Evolutionary conservation across 2,797 vertebrate genomes (phyloP).

Genomic region (Pangasius macronema): DNA sequence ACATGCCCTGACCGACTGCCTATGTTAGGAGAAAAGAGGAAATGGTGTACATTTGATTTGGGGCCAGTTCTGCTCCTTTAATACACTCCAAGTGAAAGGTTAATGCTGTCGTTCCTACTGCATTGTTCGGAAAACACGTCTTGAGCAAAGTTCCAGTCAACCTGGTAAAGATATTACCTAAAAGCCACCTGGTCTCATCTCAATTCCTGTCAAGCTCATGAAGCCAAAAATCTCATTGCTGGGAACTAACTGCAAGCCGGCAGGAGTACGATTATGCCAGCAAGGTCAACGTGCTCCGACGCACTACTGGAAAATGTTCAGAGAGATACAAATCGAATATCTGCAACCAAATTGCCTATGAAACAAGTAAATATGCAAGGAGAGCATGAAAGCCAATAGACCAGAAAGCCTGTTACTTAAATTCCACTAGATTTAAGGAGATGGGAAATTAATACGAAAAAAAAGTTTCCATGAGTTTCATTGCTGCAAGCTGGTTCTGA

Average conservation of each 20-base stretch:
- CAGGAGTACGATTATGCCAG: background rate
- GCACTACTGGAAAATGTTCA: background rate
- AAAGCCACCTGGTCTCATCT: conserved; percentile 4
- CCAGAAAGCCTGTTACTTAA: background rate
- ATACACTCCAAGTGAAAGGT: background rate
- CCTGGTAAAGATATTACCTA: conserved; percentile 7
- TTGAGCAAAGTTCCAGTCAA: conserved; percentile 13
- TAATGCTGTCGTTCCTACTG: background rate
- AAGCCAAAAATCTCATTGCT: background rate
- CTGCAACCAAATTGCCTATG: background rate
- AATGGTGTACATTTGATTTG: background rate
- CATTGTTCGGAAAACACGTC: background rate
- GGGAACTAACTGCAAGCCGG: background rate
- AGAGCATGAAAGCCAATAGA: background rate
- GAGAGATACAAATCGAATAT: background rate
- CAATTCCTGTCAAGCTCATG: conserved; percentile 17
- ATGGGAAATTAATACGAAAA: background rate
- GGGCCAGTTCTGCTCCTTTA: background rate
- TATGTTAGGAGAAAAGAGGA: too few species aligned
- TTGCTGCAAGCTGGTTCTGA: background rate
- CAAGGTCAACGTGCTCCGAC: background rate
- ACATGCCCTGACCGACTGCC: background rate
- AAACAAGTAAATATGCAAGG: background rate
- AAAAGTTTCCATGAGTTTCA: background rate
- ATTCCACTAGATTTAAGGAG: background rate